Base-by-base conservation (phyloP, 1,140 invertebrate species). In the Drosophila orena region DNA sequence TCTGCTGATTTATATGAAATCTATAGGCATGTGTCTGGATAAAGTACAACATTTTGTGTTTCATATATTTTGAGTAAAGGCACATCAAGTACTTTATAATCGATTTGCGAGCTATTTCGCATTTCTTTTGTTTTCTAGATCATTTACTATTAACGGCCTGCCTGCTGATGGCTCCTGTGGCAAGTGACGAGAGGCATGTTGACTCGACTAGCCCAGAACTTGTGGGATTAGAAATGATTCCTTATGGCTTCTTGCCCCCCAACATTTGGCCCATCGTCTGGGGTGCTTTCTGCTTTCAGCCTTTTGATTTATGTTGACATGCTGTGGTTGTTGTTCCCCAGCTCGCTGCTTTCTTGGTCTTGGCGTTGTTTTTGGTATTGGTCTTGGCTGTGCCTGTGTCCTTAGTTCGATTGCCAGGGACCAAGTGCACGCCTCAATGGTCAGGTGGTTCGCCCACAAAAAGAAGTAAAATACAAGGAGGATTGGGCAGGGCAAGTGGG, bases 281-380 rank as follows among this genome's bases (percentile, higher is more conserved):
- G 49, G 47, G 37, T 74, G 73, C 73, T 66, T 66, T 75, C 64
- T 75, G 77, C 73, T 75, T 70, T 68, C 66, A 75, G 78, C 65
- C 68, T 79, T 90, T 90, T 90, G 86, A 90, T 90, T 90, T 90
- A 90, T 90, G 86, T 90, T 91, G 88, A 90, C 86, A 88, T 80
- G 72, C 88, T 83, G 77, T 86, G 66, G 81, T 71, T 79, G 46
- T 69, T 64, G 56, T 24, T 64, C 22, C 61, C 42, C 22, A 34
- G 24, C 60, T 49, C 34, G 49, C 24, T 70, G 24, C 42, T 49
- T 30, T 68, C 47, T 53, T 60, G 50, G 59, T 81, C 42, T 54
- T 49, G 56, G 37, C 38, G 49, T 42, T 46, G 55, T 22, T 74
- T 52, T 64, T 74, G 53, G 47, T 54, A 55, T 60, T 80, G 58